phyloP scores from a whole-genome alignment of 2,888 invertebrate genomes.

The Eledone cirrhosa region DNA sequence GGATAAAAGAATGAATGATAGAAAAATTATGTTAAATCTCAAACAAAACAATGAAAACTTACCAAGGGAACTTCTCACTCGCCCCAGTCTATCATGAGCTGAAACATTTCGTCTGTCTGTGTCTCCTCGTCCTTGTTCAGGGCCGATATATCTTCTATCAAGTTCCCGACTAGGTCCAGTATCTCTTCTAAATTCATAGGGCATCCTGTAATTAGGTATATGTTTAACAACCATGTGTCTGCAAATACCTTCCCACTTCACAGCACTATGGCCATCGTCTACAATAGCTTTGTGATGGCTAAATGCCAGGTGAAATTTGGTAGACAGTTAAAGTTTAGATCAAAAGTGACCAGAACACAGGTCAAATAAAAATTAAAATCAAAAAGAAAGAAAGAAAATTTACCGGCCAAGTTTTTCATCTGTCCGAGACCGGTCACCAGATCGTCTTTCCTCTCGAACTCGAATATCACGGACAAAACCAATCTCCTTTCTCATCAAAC shows the following conservation, averaged over 20 bases:
- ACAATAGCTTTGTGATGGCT: no score
- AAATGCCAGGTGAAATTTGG: no score
- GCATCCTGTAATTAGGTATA: neutral
- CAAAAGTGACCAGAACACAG: no score
- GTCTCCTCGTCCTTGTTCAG: constrained; percentile 12
- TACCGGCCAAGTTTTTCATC: constrained; percentile 39
- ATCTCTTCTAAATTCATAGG: constrained; percentile 7
- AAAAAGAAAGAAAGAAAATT: neutral
- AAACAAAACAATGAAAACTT: neutral
- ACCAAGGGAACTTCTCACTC: constrained; percentile 23
- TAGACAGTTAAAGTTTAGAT: no score
- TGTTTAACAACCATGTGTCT: neutral
- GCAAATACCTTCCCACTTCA: neutral
- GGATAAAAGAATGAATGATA: no score
- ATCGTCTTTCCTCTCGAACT: constrained; percentile 35
- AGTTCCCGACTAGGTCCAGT: neutral
- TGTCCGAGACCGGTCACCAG: constrained; percentile 33
- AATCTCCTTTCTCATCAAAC: constrained; percentile 37
- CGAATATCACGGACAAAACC: constrained; percentile 33
- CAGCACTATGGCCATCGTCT: neutral
- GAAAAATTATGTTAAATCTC: neutral
- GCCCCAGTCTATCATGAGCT: constrained; percentile 8
- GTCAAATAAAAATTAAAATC: no score
- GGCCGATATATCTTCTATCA: neutral
- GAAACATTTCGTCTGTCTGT: constrained; percentile 9